phyloP scores from a whole-genome alignment of 2,797 vertebrate genomes.

The Notoglanidium macrostoma region DNA sequence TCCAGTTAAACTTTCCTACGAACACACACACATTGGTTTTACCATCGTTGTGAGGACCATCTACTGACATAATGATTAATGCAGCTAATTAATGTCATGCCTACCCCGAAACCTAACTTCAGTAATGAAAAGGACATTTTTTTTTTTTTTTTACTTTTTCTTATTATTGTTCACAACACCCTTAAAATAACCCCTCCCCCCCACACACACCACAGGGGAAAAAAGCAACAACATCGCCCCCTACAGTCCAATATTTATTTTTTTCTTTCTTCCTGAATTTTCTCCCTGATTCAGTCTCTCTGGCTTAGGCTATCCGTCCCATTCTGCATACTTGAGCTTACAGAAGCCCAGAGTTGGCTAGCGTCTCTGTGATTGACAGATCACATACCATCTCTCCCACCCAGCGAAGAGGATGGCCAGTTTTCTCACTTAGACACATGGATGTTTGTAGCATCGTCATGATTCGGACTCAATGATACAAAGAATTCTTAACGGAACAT shows the following conservation, averaged over 20 bases:
- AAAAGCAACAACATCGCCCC: conserved; percentile 58
- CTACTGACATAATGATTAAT: too few relatives aligned
- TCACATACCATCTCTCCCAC: background rate
- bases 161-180: too few relatives aligned
- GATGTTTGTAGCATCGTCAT: too few relatives aligned
- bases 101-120: too few relatives aligned
- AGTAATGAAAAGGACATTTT: too few relatives aligned
- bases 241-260: conserved; percentile 56
- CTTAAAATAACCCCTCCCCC: too few relatives aligned
- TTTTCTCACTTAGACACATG: background rate
- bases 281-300: background rate
- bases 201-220: background rate
- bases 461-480: too few relatives aligned
- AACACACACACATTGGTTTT: conserved; percentile 16
- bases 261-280: background rate
- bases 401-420: background rate
- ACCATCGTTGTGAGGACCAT: too few relatives aligned
- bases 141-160: too few relatives aligned
- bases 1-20: conserved; percentile 96
- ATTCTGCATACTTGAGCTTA: background rate
- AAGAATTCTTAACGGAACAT: background rate
- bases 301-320: background rate
- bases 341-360: background rate
- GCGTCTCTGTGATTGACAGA: background rate
- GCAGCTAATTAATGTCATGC: too few relatives aligned